A percentile compares a stretch with the other conserved stretches of the same genome.
Conservation (phyloP, 2,888 invertebrate species). For the Cecidostiba fungosa region DNA sequence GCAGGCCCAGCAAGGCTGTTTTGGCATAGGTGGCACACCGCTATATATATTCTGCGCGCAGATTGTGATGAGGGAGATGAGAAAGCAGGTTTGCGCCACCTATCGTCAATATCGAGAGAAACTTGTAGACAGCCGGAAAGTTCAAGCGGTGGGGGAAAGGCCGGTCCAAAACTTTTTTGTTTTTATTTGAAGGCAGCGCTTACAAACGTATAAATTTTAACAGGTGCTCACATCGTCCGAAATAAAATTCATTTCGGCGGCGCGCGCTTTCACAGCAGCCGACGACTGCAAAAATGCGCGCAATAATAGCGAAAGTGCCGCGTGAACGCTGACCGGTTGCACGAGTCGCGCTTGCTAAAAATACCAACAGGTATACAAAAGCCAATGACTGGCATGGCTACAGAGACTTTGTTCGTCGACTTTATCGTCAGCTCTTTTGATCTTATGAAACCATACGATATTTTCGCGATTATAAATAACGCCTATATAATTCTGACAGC, state of each 20-base stretch:
- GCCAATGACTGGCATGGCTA: neutral
- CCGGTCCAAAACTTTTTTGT: too few species aligned
- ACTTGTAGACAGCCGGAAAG: too few species aligned
- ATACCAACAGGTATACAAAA: neutral
- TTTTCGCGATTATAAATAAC: too few species aligned
- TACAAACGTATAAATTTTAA: neutral
- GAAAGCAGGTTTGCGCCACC: too few species aligned
- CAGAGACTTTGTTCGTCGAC: neutral
- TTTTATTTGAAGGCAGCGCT: neutral
- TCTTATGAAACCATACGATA: neutral
- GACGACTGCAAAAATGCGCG: neutral
- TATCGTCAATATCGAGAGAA: too few species aligned
- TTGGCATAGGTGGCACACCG: too few species aligned
- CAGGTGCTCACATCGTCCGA: neutral
- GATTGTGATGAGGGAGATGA: neutral
- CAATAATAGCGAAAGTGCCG: constrained; percentile 31
- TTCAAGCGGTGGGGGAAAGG: too few species aligned
- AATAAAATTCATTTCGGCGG: constrained; percentile 31
- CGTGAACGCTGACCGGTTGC: constrained; percentile 14
- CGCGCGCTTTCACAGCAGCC: neutral
- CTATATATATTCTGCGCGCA: neutral
- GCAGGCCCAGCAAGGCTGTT: too few species aligned
- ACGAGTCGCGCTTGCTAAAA: neutral
- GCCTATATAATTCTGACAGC: too few species aligned
- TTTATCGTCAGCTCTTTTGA: neutral